Percentiles rank a stretch among this genome's conserved stretches.
Conservation (phyloP, 2,797 vertebrate species). For the Myotis myotis region DNA sequence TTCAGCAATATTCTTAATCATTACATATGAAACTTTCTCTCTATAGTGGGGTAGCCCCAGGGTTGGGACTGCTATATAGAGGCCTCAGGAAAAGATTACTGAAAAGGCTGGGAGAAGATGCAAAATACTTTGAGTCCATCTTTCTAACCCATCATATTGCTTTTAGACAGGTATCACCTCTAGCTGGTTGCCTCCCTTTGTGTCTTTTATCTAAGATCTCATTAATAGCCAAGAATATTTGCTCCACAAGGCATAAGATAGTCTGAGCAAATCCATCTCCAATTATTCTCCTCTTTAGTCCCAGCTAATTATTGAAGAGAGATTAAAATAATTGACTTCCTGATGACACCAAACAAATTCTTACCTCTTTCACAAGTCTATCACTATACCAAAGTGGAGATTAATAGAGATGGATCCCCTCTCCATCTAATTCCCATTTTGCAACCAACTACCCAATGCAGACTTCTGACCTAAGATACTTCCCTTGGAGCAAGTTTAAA, state of each 20-base stretch:
- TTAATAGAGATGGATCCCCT: slow-evolving; percentile 56
- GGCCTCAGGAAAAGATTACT: neutral
- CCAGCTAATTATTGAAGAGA: slow-evolving; percentile 51
- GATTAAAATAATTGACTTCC: slow-evolving; percentile 69
- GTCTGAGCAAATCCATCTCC: slow-evolving; percentile 52
- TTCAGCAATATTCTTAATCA: neutral
- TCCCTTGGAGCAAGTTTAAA: slow-evolving; percentile 49
- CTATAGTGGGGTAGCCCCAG: neutral
- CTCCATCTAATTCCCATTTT: slow-evolving; percentile 59
- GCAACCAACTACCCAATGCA: slow-evolving; percentile 48
- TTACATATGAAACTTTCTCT: neutral
- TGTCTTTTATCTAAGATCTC: slow-evolving; percentile 29
- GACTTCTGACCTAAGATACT: slow-evolving; percentile 53
- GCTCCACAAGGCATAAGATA: slow-evolving; percentile 26
- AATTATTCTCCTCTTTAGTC: slow-evolving; percentile 57
- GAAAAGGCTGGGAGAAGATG: neutral
- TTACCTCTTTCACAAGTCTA: slow-evolving; percentile 62
- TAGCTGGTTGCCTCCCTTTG: neutral
- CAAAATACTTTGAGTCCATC: neutral
- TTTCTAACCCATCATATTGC: neutral
- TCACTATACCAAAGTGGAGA: slow-evolving; percentile 52
- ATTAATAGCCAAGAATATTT: slow-evolving; percentile 57
- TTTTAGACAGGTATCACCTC: neutral
- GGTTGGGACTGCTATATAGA: neutral
- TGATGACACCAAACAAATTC: slow-evolving; percentile 56